phyloP scores from a whole-genome alignment of 2,888 invertebrate species.

The Thecophora atra region DNA sequence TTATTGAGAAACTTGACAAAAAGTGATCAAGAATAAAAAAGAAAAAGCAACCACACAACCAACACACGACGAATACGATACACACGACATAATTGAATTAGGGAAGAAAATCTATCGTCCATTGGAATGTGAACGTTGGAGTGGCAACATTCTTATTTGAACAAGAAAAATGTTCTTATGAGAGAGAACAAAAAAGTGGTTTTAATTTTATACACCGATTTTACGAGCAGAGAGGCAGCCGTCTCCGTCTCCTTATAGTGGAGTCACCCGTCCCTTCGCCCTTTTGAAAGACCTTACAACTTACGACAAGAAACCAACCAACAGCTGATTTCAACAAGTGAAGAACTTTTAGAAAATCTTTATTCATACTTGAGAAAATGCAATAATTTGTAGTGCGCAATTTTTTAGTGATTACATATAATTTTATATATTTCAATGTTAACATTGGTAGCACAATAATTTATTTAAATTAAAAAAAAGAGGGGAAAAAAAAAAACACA shows the following conservation, averaged over 20 bases:
- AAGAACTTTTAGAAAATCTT: constrained; percentile 26
- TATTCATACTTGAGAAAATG: constrained; percentile 13
- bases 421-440: constrained; percentile 27
- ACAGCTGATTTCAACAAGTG: background rate
- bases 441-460: constrained; percentile 39
- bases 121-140: too few species aligned
- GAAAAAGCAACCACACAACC: background rate
- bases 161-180: too few species aligned
- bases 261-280: too few species aligned
- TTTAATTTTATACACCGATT: constrained; percentile 61
- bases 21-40: constrained; percentile 7
- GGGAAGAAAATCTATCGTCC: constrained; percentile 8
- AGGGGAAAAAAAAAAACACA: constrained; percentile 5
- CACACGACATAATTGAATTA: too few species aligned
- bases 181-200: constrained; percentile 15
- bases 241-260: background rate
- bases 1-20: constrained; percentile 36
- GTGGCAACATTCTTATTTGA: too few species aligned
- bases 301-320: background rate
- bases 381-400: constrained; percentile 25
- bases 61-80: constrained; percentile 15
- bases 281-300: constrained; percentile 26
- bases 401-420: background rate
- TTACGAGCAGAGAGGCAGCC: constrained; percentile 43
- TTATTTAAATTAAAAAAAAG: too few species aligned